phyloP scores from a whole-genome alignment of 2,888 invertebrate genomes.

The Drosophila maculinotata region DNA sequence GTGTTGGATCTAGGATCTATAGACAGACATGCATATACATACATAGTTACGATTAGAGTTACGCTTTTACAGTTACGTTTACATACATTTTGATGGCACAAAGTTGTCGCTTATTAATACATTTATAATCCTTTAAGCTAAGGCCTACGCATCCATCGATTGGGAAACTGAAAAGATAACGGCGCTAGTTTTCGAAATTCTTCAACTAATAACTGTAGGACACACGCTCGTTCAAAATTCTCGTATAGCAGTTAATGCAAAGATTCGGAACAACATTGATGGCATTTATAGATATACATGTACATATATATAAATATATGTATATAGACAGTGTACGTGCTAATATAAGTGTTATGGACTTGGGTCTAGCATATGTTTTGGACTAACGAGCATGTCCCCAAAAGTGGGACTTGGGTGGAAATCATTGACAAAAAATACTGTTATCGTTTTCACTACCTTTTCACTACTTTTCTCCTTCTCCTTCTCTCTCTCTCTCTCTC shows the following conservation, averaged over 20 bases:
- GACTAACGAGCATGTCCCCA: conserved; percentile 15
- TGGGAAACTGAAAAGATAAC: conserved; percentile 1
- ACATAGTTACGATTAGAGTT: no score
- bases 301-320: conserved; percentile 3
- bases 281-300: conserved; percentile 40
- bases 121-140: conserved; percentile 45
- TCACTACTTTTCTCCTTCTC: neutral
- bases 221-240: conserved; percentile 13
- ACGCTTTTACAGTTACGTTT: conserved; percentile 2
- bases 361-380: conserved; percentile 22
- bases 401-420: conserved; percentile 11
- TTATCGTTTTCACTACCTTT: neutral
- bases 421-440: conserved; percentile 31
- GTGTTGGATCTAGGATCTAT: conserved; percentile 19
- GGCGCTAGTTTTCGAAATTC: conserved; percentile 11
- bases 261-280: conserved; percentile 68
- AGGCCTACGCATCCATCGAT: conserved; percentile 27
- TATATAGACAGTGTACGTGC: conserved; percentile 27
- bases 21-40: conserved; percentile 16
- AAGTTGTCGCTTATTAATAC: conserved; percentile 41
- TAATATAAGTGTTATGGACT: conserved; percentile 46
- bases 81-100: conserved; percentile 50
- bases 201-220: conserved; percentile 6
- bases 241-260: conserved; percentile 9
- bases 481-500: no score